A percentile compares a stretch with the other conserved stretches of the same genome.
Evolutionary conservation across 1,140 invertebrate species (phyloP).

Genomic region (Drepana arcuata): DNA sequence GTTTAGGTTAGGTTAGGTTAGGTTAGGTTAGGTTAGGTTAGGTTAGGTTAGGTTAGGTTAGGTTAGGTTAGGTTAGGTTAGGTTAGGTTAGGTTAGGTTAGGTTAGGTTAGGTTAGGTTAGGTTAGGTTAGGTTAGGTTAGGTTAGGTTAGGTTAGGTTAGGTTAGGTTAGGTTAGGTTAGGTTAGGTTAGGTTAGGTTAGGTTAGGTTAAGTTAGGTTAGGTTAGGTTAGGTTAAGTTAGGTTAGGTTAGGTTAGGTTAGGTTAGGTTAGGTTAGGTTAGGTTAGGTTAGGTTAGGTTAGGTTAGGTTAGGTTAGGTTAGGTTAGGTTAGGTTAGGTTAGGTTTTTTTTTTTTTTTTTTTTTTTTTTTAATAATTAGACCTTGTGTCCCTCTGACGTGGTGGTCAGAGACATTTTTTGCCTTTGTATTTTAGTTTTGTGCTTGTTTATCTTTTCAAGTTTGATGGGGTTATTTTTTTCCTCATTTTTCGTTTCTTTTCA

Average conservation of each 20-base stretch:
- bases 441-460: too few species aligned
- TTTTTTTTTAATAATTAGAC: too few species aligned
- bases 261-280: conserved; percentile 15
- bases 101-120: conserved; percentile 34
- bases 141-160: conserved; percentile 4
- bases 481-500: too few species aligned
- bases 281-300: conserved; percentile 15
- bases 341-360: too few species aligned
- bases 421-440: too few species aligned
- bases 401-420: too few species aligned
- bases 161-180: conserved; percentile 3
- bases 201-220: conserved; percentile 14
- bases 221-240: conserved; percentile 8
- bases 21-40: conserved; percentile 15
- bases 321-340: conserved; percentile 14
- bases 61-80: conserved; percentile 32
- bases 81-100: conserved; percentile 20
- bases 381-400: too few species aligned
- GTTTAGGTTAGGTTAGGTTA: conserved; percentile 11
- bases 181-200: conserved; percentile 6
- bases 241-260: conserved; percentile 14
- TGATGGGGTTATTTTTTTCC: too few species aligned
- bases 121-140: conserved; percentile 3
- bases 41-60: conserved; percentile 11
- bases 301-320: conserved; percentile 15